phyloP scores from a whole-genome alignment of 64 coral and sea anemone genomes.

The Exaiptasia diaphana region DNA sequence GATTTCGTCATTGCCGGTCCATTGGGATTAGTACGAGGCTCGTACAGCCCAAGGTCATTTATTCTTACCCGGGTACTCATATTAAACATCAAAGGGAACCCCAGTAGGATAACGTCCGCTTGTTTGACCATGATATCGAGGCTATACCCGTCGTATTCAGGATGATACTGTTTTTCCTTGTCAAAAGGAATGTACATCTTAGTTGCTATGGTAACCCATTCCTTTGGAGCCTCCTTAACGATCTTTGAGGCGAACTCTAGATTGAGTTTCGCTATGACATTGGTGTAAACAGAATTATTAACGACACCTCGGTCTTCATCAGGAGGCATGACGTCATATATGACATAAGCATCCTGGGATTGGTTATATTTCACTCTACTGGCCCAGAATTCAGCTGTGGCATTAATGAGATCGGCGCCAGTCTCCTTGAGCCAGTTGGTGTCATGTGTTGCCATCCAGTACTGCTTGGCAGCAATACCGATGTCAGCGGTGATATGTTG shows the following conservation, averaged over 20 bases:
- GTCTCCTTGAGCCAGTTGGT: constrained; percentile 49
- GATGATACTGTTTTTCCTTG: constrained; percentile 58
- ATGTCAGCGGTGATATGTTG: constrained; percentile 89
- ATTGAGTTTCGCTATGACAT: constrained; percentile 88
- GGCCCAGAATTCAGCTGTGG: constrained; percentile 91
- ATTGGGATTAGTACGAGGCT: constrained; percentile 64
- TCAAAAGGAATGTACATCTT: constrained; percentile 85
- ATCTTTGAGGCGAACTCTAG: constrained; percentile 69
- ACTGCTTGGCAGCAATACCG: constrained; percentile 82
- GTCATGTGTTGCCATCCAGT: constrained; percentile 81
- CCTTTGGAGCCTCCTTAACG: constrained; percentile 43
- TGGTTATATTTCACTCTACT: constrained; percentile 75
- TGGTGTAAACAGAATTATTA: constrained; percentile 95
- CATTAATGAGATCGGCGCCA: constrained; percentile 45
- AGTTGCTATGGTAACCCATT: constrained; percentile 72
- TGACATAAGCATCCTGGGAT: constrained; percentile 55
- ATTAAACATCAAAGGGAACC: constrained; percentile 79
- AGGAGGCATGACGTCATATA: constrained; percentile 84
- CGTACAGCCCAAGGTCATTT: constrained; percentile 76
- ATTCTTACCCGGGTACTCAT: constrained; percentile 62
- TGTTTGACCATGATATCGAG: constrained; percentile 63
- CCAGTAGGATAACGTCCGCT: constrained; percentile 90
- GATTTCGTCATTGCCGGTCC: constrained; percentile 97
- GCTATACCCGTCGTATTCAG: constrained; percentile 87
- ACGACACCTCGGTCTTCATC: constrained; percentile 79